Base-by-base conservation (phyloP, 1,140 invertebrate species). In the Eumeta japonica region DNA sequence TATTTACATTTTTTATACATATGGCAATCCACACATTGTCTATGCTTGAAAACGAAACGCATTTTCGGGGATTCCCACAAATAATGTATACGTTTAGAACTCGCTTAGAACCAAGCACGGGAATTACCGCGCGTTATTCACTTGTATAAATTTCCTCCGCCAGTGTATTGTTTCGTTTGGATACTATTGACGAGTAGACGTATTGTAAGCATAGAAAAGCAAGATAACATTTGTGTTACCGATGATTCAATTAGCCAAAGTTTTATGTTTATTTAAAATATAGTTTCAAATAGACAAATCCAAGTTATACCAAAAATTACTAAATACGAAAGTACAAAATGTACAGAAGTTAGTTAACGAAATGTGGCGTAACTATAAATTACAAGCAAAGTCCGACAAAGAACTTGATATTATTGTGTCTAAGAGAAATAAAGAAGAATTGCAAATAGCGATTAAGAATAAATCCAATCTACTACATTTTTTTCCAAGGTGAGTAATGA, bases 61-160 rank as follows among this genome's bases (percentile, higher is more conserved):
- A n/a, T n/a, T n/a, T n/a, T n/a, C n/a, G n/a, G n/a, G n/a, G n/a
- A n/a, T n/a, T n/a, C n/a, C n/a, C n/a, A n/a, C n/a, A n/a, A n/a
- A n/a, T n/a, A n/a, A n/a, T n/a, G n/a, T n/a, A n/a, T n/a, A 45
- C 33, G 37, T 42, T 42, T 45, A 41, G 33, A 11, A 43, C 45
- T 45, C 36, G 41, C 43, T 48, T 50, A 46, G 44, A 46, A 50
- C n/a, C 42, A 39, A 50, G 10, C 47, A 19, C 33, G 39, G 43
- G 45, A 55, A 52, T 52, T 49, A 50, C 45, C 52, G 39, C 46
- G 40, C 45, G 42, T 45, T 50, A 10, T 45, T 52, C 46, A n/a
- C n/a, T n/a, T n/a, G n/a, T n/a, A n/a, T n/a, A n/a, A n/a, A n/a
- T n/a, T 48, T 48, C 41, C 14, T 48, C 41, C 35, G 35, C 43